Evolutionary conservation across 2,113 vertebrate species (phyloP).

Genomic region (Tupaia tana): DNA sequence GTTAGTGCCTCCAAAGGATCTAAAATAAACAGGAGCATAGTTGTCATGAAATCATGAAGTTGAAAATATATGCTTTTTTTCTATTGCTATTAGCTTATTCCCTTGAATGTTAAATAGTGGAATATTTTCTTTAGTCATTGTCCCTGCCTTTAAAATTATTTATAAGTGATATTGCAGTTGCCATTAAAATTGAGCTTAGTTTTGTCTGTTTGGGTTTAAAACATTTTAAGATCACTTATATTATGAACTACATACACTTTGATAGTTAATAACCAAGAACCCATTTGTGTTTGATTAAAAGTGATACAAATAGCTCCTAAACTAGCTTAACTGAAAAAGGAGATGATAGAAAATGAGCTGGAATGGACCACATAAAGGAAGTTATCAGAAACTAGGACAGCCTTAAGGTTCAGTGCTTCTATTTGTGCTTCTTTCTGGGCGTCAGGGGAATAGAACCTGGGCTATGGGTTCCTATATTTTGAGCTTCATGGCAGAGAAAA

Average conservation of each 20-base stretch:
- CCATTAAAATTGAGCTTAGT: slow-evolving; percentile 16
- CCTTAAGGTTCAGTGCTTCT: not conserved
- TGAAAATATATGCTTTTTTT: slow-evolving; percentile 40
- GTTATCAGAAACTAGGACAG: not conserved
- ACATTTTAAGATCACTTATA: not conserved
- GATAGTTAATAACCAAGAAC: not conserved
- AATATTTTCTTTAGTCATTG: slow-evolving; percentile 35
- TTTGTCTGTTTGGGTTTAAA: slow-evolving; percentile 33
- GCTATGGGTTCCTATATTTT: not conserved
- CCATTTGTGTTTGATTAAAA: not conserved
- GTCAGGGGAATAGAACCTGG: not conserved
- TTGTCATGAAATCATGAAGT: slow-evolving; percentile 45
- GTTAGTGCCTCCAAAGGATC: not conserved
- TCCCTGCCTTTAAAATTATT: not conserved
- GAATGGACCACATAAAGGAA: not conserved
- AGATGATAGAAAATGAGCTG: not conserved
- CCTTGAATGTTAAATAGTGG: slow-evolving; percentile 16
- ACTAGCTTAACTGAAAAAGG: not conserved
- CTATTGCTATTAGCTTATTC: not conserved
- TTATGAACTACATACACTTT: not conserved
- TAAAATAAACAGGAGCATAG: not conserved
- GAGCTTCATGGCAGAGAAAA: not conserved
- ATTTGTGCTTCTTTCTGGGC: not conserved
- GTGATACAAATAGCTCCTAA: not conserved
- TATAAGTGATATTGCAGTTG: not conserved